A percentile compares a stretch with the other conserved stretches of the same genome.
These are phyloP conservation scores for Brachionus plicatilis DNA, from an alignment of 1,140 invertebrate species.

Conservation along the genomic window DNA sequence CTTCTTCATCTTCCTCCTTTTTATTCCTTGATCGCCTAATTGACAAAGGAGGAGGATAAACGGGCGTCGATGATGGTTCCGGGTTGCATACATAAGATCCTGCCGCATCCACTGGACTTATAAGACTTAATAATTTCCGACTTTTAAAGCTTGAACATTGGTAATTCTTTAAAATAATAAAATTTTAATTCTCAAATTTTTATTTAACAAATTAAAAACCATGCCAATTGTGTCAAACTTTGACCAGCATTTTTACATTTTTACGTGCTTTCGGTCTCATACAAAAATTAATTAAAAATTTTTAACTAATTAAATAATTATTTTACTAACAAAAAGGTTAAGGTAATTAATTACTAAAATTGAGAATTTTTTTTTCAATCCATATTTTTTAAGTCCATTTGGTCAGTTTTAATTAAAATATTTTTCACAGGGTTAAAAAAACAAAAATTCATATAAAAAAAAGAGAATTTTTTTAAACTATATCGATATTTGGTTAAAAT, in stretches of 20 bases:
- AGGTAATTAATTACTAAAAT: not conserved
- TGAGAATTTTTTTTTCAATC: not conserved
- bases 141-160: not conserved
- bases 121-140: conserved; percentile 8
- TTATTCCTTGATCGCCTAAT: conserved; percentile 41
- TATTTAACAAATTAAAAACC: not conserved
- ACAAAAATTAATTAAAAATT: not conserved
- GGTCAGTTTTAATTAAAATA: no score
- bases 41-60: conserved; percentile 30
- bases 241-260: not conserved
- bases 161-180: not conserved
- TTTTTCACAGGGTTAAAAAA: no score
- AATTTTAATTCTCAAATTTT: not conserved
- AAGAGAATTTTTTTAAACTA: no score
- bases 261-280: not conserved
- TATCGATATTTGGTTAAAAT: no score
- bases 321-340: no score
- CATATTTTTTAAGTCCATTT: no score
- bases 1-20: conserved; percentile 46
- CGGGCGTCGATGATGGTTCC: conserved; percentile 20
- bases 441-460: no score
- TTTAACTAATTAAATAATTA: not conserved
- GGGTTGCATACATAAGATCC: conserved; percentile 44
- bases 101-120: conserved; percentile 47
- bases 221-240: not conserved